Evolutionary conservation across 2,797 vertebrate species (phyloP), one percentile per base, ranked within the genome.

Genomic region (Momotus momota): DNA sequence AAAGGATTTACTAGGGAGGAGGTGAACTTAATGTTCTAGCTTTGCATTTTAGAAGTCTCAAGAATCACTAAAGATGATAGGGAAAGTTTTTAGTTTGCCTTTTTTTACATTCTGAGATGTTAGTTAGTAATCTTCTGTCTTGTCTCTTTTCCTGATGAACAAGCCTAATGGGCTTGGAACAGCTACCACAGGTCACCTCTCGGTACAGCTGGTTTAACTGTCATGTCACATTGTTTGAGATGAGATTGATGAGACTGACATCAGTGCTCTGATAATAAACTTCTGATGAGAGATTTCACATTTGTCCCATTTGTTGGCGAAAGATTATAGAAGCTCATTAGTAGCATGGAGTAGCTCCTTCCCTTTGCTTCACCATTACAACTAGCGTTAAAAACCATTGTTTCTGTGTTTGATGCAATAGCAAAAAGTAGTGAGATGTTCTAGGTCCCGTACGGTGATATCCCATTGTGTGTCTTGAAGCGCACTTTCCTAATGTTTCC

Each of bases 61-160:
- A 4, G 0, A 3, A 16, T 70, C 2, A 6, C 9, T 82, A 11
- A 48, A 33, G 0, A 0, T 27, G 12, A 19, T 4, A 2, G 2
- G 2, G 6, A 10, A 12, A 9, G 10, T 54, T 15, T 43, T 18
- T 5, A 22, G 14, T 8, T 7, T 33, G 35, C 35, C n/a, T 22
- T 14, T 8, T 12, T 9, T 14, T 38, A 27, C 11, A 31, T 48
- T 26, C 3, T 8, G 5, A 46, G 14, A 21, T 66, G 4, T 1
- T 73, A 2, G 3, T 41, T 73, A 41, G 20, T 2, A 1, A 0
- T 26, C 35, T 35, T 35, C 35, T 35, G 8, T 35, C 35, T 35
- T 8, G 35, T 35, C 35, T 35, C 35, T 35, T 35, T 35, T 35
- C 35, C 35, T 54, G 16, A 57, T 10, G 5, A 66, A 16, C 7